Percentiles rank a stretch among this genome's conserved stretches.
phyloP scores from a whole-genome alignment of 2,888 invertebrate species.

The Folsomia candida region DNA sequence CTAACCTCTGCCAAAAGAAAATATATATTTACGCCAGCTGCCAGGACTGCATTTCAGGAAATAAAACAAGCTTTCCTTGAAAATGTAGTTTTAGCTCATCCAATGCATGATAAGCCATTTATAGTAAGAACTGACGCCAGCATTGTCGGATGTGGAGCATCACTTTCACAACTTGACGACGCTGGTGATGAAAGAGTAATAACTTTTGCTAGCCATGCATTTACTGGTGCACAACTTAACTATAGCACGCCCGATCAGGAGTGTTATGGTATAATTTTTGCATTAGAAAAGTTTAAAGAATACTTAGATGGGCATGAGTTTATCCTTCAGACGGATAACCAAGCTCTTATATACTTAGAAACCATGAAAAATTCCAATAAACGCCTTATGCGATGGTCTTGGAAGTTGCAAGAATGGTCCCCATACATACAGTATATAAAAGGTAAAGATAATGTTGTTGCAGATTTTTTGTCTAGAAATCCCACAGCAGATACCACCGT shows the following conservation, averaged over 20 bases:
- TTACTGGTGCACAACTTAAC: constrained; percentile 9
- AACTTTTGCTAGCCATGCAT: constrained; percentile 6
- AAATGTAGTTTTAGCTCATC: constrained; percentile 12
- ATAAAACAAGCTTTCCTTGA: constrained; percentile 27
- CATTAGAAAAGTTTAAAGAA: constrained; percentile 17
- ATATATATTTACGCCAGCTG: constrained; percentile 27
- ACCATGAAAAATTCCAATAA: constrained; percentile 21
- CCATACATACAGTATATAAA: constrained; percentile 14
- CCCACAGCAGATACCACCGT: neutral
- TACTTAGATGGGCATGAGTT: constrained; percentile 15
- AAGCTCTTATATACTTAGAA: constrained; percentile 17
- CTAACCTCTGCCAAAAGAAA: constrained; percentile 22
- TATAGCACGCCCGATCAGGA: constrained; percentile 17
- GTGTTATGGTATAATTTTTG: constrained; percentile 14
- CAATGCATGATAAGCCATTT: constrained; percentile 9
- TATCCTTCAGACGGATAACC: no score
- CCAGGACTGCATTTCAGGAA: constrained; percentile 20
- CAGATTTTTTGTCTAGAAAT: constrained; percentile 27
- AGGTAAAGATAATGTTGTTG: constrained; percentile 19
- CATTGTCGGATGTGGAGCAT: constrained; percentile 2
- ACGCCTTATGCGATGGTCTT: constrained; percentile 27
- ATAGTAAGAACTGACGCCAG: constrained; percentile 16
- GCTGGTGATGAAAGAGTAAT: neutral
- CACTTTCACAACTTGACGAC: constrained; percentile 4
- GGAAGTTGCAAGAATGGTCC: no score